These are phyloP conservation scores for Tigriopus californicus DNA, from an alignment of 2,888 invertebrate genomes.

Conservation along the genomic window DNA sequence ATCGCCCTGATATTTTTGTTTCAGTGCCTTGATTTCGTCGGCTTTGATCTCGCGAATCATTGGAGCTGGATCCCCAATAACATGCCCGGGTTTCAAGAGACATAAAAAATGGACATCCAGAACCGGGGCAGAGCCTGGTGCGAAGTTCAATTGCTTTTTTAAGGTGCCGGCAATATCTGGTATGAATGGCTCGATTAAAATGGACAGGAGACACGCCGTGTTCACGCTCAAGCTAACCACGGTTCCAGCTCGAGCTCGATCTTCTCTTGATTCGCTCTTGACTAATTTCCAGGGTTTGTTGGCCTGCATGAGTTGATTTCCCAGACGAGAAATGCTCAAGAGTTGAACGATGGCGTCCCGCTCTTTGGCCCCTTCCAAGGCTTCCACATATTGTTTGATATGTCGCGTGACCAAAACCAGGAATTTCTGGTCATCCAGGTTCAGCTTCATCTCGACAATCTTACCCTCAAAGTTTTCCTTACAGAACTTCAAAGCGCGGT, in stretches of 20 bases:
- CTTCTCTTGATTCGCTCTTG: slow-evolving; percentile 37
- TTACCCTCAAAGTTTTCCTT: slow-evolving; percentile 56
- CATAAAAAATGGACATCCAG: slow-evolving; percentile 25
- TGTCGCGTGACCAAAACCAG: slow-evolving; percentile 61
- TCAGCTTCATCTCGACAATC: slow-evolving; percentile 42
- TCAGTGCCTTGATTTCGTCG: slow-evolving; percentile 45
- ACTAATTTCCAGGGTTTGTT: slow-evolving; percentile 85
- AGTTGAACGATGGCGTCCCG: slow-evolving; percentile 70
- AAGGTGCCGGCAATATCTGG: slow-evolving; percentile 53
- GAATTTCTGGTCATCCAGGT: slow-evolving; percentile 46
- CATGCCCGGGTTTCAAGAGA: slow-evolving; percentile 55
- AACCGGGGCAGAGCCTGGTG: not conserved
- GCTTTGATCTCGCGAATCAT: slow-evolving; percentile 75
- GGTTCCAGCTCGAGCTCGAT: slow-evolving; percentile 47
- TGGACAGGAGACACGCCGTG: slow-evolving; percentile 54
- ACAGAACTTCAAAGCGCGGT: slow-evolving; percentile 70
- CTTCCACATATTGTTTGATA: slow-evolving; percentile 46
- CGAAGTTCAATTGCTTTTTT: slow-evolving; percentile 46
- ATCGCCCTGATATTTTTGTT: slow-evolving; percentile 25
- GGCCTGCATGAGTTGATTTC: slow-evolving; percentile 91
- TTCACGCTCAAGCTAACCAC: slow-evolving; percentile 69
- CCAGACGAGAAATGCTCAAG: slow-evolving; percentile 65
- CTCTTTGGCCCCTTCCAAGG: slow-evolving; percentile 55
- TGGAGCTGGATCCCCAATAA: slow-evolving; percentile 66
- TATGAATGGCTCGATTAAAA: slow-evolving; percentile 75